A percentile compares a stretch with the other conserved stretches of the same genome.
phyloP scores from a whole-genome alignment of 2,888 invertebrate species.

The Incurvaria masculella region DNA sequence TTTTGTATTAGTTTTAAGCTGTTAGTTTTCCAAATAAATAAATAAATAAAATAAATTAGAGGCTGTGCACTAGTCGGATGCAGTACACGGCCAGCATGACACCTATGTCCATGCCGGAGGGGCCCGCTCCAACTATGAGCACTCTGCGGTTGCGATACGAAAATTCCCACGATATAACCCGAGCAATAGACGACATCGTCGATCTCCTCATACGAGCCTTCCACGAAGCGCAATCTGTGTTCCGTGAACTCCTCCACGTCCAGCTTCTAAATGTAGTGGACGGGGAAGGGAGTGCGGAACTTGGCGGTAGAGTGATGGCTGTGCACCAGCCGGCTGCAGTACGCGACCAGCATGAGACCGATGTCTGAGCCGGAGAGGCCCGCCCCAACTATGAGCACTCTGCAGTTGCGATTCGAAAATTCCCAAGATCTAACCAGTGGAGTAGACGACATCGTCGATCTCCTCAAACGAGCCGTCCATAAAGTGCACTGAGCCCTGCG shows the following conservation, averaged over 20 bases:
- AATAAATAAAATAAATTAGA: too few relatives aligned
- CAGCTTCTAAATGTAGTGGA: slow-evolving; percentile 47
- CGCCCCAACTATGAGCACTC: slow-evolving; percentile 66
- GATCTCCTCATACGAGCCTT: slow-evolving; percentile 56
- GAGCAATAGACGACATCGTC: slow-evolving; percentile 73
- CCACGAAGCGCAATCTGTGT: slow-evolving; percentile 54
- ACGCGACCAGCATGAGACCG: slow-evolving; percentile 53
- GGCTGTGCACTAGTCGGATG: slow-evolving; percentile 47
- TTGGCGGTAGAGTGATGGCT: slow-evolving; percentile 48
- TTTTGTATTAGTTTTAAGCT: too few relatives aligned
- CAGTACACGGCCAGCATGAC: slow-evolving; percentile 55
- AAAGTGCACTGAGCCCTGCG: slow-evolving; percentile 53
- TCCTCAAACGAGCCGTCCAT: slow-evolving; percentile 57
- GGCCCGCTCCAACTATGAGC: slow-evolving; percentile 66
- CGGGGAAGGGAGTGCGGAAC: slow-evolving; percentile 39
- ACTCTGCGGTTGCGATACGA: slow-evolving; percentile 60
- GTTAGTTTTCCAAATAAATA: too few relatives aligned
- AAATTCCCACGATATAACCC: too few relatives aligned
- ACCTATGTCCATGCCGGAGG: slow-evolving; percentile 72
- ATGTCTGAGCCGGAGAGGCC: slow-evolving; percentile 75
- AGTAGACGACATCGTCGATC: slow-evolving; percentile 66
- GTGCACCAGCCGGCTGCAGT: slow-evolving; percentile 42
- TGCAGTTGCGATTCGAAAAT: slow-evolving; percentile 49
- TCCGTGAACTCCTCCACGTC: slow-evolving; percentile 49
- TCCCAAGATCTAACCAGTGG: too few relatives aligned